Evolutionary conservation across 2,888 invertebrate species (phyloP).

Genomic region (Monoplex corrugatus): DNA sequence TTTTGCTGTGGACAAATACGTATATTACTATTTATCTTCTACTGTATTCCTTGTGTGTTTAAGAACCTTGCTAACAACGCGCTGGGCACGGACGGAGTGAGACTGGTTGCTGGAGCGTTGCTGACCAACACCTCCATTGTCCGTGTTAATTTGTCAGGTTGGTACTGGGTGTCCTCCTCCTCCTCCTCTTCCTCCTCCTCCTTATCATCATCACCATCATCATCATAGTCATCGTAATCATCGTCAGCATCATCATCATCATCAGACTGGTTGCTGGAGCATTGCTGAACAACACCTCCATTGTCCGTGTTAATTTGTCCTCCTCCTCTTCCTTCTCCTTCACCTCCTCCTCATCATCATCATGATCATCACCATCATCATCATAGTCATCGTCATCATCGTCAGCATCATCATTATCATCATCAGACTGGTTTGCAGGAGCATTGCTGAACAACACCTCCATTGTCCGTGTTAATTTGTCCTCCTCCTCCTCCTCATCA

Average conservation of each 20-base stretch:
- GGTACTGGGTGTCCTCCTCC: not conserved
- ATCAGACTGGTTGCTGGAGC: not conserved
- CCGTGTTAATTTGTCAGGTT: constrained; percentile 28
- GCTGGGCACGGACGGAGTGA: not conserved
- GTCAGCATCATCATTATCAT: no score
- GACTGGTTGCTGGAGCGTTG: not conserved
- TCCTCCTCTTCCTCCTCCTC: not conserved
- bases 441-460: constrained; percentile 27
- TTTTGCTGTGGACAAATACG: no score
- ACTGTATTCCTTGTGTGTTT: no score
- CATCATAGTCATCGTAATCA: no score
- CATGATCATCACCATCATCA: no score
- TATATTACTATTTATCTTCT: no score
- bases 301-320: constrained; percentile 29
- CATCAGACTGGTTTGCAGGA: no score
- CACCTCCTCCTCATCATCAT: no score
- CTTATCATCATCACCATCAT: not conserved
- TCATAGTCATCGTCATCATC: no score
- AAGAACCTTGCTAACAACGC: constrained; percentile 26
- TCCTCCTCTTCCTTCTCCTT: no score
- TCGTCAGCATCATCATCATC: no score
- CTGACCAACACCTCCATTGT: constrained; percentile 38
- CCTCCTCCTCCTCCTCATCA: no score
- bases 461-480: constrained; percentile 30
- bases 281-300: constrained; percentile 29